These are phyloP conservation scores for Grammatotria lemairii DNA, from an alignment of 2,113 vertebrate genomes.

Conservation along the genomic window DNA sequence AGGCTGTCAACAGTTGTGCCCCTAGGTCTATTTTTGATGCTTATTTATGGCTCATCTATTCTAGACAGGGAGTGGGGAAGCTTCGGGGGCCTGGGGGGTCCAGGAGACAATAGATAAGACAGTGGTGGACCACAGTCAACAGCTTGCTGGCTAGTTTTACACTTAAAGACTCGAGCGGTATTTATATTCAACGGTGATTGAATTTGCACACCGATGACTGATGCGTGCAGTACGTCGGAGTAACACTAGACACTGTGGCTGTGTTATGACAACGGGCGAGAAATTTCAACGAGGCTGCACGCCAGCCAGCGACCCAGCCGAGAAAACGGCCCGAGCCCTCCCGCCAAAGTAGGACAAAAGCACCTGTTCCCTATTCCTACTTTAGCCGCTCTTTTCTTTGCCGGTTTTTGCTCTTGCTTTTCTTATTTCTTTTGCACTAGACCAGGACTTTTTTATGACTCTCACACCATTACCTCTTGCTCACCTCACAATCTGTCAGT, in stretches of 20 bases:
- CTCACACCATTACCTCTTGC: constrained; percentile 49
- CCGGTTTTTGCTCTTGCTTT: constrained; percentile 10
- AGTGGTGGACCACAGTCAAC: background rate
- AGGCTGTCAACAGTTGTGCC: constrained; percentile 86
- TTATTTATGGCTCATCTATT: constrained; percentile 77
- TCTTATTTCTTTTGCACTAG: constrained; percentile 25
- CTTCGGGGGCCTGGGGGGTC: background rate
- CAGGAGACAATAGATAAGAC: constrained; percentile 73
- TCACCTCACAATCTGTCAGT: constrained; percentile 44
- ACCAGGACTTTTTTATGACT: constrained; percentile 43
- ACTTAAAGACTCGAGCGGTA: constrained; percentile 36
- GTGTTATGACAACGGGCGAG: constrained; percentile 53
- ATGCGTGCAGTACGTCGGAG: constrained; percentile 41
- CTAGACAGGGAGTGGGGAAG: constrained; percentile 53
- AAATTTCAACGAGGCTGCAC: constrained; percentile 40
- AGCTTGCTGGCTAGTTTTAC: constrained; percentile 52
- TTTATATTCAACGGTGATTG: constrained; percentile 64
- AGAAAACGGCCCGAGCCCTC: constrained; percentile 45
- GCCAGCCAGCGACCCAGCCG: constrained; percentile 7
- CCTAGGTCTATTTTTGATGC: constrained; percentile 83
- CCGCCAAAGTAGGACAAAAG: constrained; percentile 58
- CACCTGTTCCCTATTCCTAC: constrained; percentile 67
- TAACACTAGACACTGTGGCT: constrained; percentile 53
- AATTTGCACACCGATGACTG: constrained; percentile 51
- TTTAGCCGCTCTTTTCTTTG: constrained; percentile 16